These are phyloP conservation scores for Pteria penguin DNA, from an alignment of 2,888 invertebrate species.

Conservation along the genomic window DNA sequence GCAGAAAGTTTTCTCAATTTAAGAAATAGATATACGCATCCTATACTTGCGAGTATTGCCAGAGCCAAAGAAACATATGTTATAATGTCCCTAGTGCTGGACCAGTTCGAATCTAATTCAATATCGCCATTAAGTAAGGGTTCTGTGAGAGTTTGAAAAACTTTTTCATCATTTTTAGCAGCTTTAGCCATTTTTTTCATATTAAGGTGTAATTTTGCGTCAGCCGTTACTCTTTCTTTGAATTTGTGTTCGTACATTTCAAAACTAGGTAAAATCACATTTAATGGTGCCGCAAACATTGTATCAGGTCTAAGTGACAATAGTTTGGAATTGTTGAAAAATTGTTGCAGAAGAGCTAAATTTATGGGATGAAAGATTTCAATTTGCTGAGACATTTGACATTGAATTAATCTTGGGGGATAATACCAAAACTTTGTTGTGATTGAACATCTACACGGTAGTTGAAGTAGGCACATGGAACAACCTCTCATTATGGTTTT, in stretches of 20 bases:
- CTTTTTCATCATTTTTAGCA: slow-evolving; percentile 31
- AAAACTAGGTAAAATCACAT: slow-evolving; percentile 35
- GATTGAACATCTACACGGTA: background rate
- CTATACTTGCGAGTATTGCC: background rate
- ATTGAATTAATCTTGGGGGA: slow-evolving; percentile 24
- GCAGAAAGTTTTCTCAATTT: background rate
- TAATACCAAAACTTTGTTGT: slow-evolving; percentile 10
- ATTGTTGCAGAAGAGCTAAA: slow-evolving; percentile 33
- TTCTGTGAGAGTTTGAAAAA: background rate
- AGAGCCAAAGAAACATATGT: background rate
- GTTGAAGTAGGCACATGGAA: slow-evolving; percentile 11
- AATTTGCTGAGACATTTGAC: slow-evolving; percentile 1
- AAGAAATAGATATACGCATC: background rate
- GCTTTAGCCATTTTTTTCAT: slow-evolving; percentile 22
- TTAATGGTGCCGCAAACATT: slow-evolving; percentile 16
- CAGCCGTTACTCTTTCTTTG: slow-evolving; percentile 17
- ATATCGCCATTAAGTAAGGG: background rate
- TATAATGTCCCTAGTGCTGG: background rate
- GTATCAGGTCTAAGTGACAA: slow-evolving; percentile 26
- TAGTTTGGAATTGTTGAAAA: slow-evolving; percentile 23
- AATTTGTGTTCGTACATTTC: slow-evolving; percentile 35
- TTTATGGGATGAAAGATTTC: slow-evolving; percentile 32
- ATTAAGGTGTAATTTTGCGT: slow-evolving; percentile 29
- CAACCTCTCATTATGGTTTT: slow-evolving; percentile 23
- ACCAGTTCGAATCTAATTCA: background rate